phyloP scores from a whole-genome alignment of 1,140 invertebrate species.

The Dendroctonus valens region DNA sequence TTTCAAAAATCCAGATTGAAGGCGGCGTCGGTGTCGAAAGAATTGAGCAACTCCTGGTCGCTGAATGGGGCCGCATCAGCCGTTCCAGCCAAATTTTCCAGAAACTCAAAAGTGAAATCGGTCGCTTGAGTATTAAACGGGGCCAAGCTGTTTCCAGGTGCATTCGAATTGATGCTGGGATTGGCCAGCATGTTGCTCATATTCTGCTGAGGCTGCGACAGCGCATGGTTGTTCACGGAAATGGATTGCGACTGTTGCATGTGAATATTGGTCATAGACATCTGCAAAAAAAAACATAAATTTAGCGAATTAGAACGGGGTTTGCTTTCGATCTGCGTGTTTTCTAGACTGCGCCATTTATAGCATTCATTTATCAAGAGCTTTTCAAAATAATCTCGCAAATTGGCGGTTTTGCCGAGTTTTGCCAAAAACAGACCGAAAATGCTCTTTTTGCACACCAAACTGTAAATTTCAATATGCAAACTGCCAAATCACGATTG shows the following conservation, averaged over 20 bases:
- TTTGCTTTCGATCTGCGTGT: too few relatives aligned
- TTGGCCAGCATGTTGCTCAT: constrained; percentile 38
- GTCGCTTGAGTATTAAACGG: constrained; percentile 57
- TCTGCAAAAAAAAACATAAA: constrained; percentile 41
- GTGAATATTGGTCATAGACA: constrained; percentile 64
- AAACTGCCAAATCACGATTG: too few relatives aligned
- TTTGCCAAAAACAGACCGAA: too few relatives aligned
- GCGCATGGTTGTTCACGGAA: constrained; percentile 53
- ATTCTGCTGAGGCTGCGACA: constrained; percentile 46
- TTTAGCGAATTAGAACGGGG: too few relatives aligned
- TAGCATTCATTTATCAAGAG: too few relatives aligned
- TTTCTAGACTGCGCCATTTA: too few relatives aligned
- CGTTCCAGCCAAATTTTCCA: constrained; percentile 72
- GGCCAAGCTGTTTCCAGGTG: constrained; percentile 52
- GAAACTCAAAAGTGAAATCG: constrained; percentile 76
- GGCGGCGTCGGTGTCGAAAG: constrained; percentile 58
- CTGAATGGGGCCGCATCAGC: constrained; percentile 70
- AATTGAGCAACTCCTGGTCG: constrained; percentile 75
- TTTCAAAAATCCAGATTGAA: constrained; percentile 54
- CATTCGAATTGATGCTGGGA: constrained; percentile 41
- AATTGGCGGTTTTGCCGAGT: too few relatives aligned
- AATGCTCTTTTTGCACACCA: too few relatives aligned
- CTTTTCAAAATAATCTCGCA: too few relatives aligned
- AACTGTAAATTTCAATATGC: too few relatives aligned
- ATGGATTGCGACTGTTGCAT: constrained; percentile 66